Evolutionary conservation across 2,888 invertebrate species (phyloP).

Genomic region (Drosophila vallismaia): DNA sequence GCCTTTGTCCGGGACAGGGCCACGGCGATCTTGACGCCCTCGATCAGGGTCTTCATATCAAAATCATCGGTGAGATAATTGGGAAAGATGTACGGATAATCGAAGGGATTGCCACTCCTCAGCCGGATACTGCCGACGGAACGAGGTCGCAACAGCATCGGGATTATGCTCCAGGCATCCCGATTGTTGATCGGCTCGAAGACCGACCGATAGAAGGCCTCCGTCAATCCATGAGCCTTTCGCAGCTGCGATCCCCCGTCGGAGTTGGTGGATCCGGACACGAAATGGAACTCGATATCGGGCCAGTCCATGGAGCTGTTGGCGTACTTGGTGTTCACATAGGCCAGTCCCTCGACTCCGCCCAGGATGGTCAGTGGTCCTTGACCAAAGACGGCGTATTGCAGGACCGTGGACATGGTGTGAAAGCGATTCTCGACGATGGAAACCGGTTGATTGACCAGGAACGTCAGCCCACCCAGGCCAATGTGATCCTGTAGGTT

Average conservation of each 20-base stretch:
- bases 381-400: constrained; percentile 92
- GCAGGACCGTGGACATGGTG: constrained; percentile 90
- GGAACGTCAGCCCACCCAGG: constrained; percentile 92
- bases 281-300: constrained; percentile 95
- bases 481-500: constrained; percentile 96
- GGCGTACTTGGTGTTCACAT: constrained; percentile 93
- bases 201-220: constrained; percentile 89
- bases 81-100: constrained; percentile 95
- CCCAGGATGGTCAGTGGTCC: constrained; percentile 94
- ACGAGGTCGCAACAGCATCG: constrained; percentile 92
- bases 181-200: constrained; percentile 90
- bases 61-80: constrained; percentile 93
- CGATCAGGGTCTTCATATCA: constrained; percentile 91
- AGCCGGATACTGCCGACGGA: constrained; percentile 93
- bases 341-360: constrained; percentile 95
- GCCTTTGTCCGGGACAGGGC: constrained; percentile 91
- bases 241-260: constrained; percentile 93
- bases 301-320: constrained; percentile 93
- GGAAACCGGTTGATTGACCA: constrained; percentile 91
- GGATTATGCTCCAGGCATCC: constrained; percentile 93
- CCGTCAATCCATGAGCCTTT: constrained; percentile 91
- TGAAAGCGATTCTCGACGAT: constrained; percentile 92
- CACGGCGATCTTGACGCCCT: constrained; percentile 93
- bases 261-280: constrained; percentile 93
- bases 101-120: constrained; percentile 92